Evolutionary conservation across 1,140 invertebrate species (phyloP).

Genomic region (Temnothorax curvispinosus): DNA sequence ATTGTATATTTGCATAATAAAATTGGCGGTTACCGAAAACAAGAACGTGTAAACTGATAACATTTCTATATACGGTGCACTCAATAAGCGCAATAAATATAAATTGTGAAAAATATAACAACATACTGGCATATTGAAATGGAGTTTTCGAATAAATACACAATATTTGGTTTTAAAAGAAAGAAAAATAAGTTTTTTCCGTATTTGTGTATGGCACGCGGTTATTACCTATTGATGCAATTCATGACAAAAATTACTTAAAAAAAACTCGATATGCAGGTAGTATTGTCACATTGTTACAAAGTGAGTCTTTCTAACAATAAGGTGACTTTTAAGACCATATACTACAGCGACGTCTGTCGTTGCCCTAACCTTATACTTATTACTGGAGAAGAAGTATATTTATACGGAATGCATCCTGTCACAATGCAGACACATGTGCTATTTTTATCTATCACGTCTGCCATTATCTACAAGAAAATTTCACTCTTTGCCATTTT

Average conservation of each 20-base stretch:
- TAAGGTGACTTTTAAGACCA: not conserved
- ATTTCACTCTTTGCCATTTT: not conserved
- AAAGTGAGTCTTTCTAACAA: not conserved
- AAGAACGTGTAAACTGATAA: conserved; percentile 24
- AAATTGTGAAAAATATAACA: conserved; percentile 29
- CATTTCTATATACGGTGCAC: not conserved
- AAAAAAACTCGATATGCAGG: not conserved
- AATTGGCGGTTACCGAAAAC: conserved; percentile 36
- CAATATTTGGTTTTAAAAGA: not conserved
- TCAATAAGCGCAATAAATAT: not conserved
- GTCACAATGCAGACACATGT: conserved; percentile 22
- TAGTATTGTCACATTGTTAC: not conserved
- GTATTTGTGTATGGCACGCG: not conserved
- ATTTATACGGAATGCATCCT: conserved; percentile 64
- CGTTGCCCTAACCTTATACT: conserved; percentile 57
- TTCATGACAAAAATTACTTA: not conserved
- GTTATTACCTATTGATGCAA: not conserved
- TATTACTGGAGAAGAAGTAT: conserved; percentile 57
- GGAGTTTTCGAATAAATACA: conserved; percentile 19
- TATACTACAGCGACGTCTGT: not conserved
- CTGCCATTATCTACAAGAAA: conserved; percentile 58
- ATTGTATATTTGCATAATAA: conserved; percentile 30
- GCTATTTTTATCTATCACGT: conserved; percentile 29
- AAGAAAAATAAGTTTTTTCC: not conserved
- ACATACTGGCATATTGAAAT: not conserved